A percentile compares a stretch with the other conserved stretches of the same genome.
Conservation (phyloP, 2,888 invertebrate genomes). For the Aleiodes alternator region DNA sequence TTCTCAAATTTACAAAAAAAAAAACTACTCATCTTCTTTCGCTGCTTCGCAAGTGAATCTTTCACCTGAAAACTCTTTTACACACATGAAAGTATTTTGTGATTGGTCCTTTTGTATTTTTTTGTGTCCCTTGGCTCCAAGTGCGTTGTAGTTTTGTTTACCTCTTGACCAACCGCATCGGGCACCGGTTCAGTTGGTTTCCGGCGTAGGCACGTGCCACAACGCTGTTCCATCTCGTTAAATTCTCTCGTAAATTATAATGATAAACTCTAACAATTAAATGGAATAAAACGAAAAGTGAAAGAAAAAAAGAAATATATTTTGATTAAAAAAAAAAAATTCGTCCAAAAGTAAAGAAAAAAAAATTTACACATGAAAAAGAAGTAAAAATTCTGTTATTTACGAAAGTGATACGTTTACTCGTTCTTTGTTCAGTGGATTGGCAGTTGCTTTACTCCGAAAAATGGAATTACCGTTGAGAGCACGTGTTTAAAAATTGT, state of each 20-base stretch:
- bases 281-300: background rate
- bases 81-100: background rate
- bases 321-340: background rate
- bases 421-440: conserved; percentile 4
- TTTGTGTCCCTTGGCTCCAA: background rate
- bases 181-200: conserved; percentile 44
- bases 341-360: background rate
- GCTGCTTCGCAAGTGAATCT: too few species aligned
- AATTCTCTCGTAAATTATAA: conserved; percentile 3
- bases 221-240: conserved; percentile 30
- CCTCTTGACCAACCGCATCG: conserved; percentile 22
- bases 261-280: background rate
- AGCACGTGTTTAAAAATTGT: conserved; percentile 42
- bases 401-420: background rate
- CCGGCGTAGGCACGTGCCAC: conserved; percentile 43
- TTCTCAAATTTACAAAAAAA: too few species aligned
- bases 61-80: background rate
- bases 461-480: background rate
- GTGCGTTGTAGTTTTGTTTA: conserved; percentile 34
- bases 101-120: conserved; percentile 5
- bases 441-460: background rate
- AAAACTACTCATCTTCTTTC: too few species aligned
- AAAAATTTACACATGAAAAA: background rate
- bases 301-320: background rate
- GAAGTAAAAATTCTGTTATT: conserved; percentile 13